phyloP scores from a whole-genome alignment of 1,140 invertebrate genomes.

The Nasonia longicornis region DNA sequence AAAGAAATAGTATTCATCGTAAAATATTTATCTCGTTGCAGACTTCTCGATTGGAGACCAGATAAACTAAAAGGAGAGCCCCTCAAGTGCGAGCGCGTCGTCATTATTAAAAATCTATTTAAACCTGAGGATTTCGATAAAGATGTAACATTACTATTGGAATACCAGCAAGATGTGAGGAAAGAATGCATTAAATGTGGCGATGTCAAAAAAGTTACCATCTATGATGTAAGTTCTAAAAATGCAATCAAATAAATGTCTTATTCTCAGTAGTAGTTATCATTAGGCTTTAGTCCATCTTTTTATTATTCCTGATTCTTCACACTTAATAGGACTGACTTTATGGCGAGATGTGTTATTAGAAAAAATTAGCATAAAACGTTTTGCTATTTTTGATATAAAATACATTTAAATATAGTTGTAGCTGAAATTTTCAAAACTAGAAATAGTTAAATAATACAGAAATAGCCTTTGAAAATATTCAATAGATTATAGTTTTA shows the following conservation, averaged over 20 bases:
- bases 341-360: neutral
- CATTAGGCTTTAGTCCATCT: neutral
- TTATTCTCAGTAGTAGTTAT: neutral
- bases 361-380: neutral
- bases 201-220: slow-evolving; percentile 89
- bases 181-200: slow-evolving; percentile 94
- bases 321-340: neutral
- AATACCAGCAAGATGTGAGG: slow-evolving; percentile 91
- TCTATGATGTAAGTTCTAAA: slow-evolving; percentile 87
- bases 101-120: slow-evolving; percentile 96
- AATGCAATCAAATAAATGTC: slow-evolving; percentile 22
- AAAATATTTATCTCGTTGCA: slow-evolving; percentile 60
- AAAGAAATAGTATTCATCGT: neutral
- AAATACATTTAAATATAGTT: too few species aligned
- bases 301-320: slow-evolving; percentile 14
- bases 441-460: too few species aligned
- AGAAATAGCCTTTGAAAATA: too few species aligned
- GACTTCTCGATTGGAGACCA: slow-evolving; percentile 95
- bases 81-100: slow-evolving; percentile 88
- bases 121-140: slow-evolving; percentile 90
- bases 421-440: too few species aligned
- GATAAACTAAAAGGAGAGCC: slow-evolving; percentile 89
- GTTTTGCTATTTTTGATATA: too few species aligned
- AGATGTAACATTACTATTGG: slow-evolving; percentile 88
- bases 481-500: slow-evolving; percentile 1